Base-by-base conservation (phyloP, 2,113 vertebrate species). In the Nannospalax galili region DNA sequence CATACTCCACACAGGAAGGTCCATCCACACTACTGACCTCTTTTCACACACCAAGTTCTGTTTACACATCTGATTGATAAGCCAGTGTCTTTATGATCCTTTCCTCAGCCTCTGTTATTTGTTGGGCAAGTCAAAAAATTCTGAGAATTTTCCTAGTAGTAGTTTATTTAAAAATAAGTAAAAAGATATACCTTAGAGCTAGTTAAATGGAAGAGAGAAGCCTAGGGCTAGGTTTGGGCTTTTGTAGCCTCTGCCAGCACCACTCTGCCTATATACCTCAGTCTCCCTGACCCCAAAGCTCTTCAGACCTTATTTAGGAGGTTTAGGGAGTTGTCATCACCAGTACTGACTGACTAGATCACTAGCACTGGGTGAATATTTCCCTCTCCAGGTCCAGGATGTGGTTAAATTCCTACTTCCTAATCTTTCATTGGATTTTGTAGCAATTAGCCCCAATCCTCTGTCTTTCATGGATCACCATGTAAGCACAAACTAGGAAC, bases 201-300 rank as follows among this genome's bases (percentile, higher is more conserved):
- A n/a, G 19, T 24, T 37, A 52, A 1, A n/a, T 35, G 12, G 3
- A 73, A 37, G 7, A 20, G n/a, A 45, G 24, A 16, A 15, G 5
- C 9, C 42, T 22, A 22, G 17, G 42, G 7, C 5, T 11, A 24
- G 22, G 20, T 26, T 1, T 37, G 30, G 8, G 24, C 3, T 16
- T 4, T 28, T 2, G 26, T 0, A 1, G 7, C 15, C 12, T 17
- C 2, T 35, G 12, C 10, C 35, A 7, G n/a, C 52, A 0, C 19
- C 5, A 48, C n/a, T n/a, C n/a, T n/a, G n/a, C n/a, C n/a, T n/a
- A n/a, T n/a, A n/a, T 7, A 40, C 19, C 28, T 64, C 8, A 2
- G 10, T 4, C 1, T n/a, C 17, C 19, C 28, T n/a, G n/a, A n/a
- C 5, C n/a, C 35, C 32, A 3, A 40, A 62, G 20, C 17, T 64